Base-by-base conservation (phyloP, 2,797 vertebrate genomes). In the Myotis myotis region DNA sequence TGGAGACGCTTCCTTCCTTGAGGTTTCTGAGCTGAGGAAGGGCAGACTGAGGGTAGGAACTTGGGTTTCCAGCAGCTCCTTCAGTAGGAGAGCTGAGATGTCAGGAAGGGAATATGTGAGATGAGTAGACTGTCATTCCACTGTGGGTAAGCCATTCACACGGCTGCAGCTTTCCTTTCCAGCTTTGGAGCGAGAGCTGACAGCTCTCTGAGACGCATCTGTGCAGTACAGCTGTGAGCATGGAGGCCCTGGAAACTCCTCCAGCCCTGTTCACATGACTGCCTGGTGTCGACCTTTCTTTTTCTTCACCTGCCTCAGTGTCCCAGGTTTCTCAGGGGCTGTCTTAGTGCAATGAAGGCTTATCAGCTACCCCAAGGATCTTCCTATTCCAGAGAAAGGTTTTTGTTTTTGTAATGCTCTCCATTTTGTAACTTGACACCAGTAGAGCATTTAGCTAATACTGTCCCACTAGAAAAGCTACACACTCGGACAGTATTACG, bases 161-260 rank as follows among this genome's bases (percentile, higher is more conserved):
- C 0, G 13, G 74, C 75, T 49, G 5, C 57, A 22, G 44, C 33
- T 53, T 47, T 12, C 47, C 66, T 66, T 51, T 19, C 9, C 8
- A 0, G 0, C 8, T 49, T 6, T 12, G 0, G 3, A 68, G 20
- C 0, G 0, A 74, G 49, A 12, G 41, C 22, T 0, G 13, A 33
- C 60, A 30, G n/a, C 28, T 87, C 64, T 6, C 20, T 17, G 84
- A 19, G 64, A 30, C 15, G 0, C 3, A 1, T 25, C 19, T 2
- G 0, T 41, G 33, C 1, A 2, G 30, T 36, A 2, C 41, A 17
- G 5, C 33, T 1, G 11, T 30, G 53, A 20, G 17, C 10, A 0
- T 28, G 60, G 70, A 11, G 6, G 17, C 12, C 15, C n/a, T 30
- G 1, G 44, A 3, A 41, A 3, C 22, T n/a, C 47, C 23, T 9